Evolutionary conservation across 2,797 vertebrate genomes (phyloP), one percentile per base, ranked within the genome.

Genomic region (Sebastes trivittatus): DNA sequence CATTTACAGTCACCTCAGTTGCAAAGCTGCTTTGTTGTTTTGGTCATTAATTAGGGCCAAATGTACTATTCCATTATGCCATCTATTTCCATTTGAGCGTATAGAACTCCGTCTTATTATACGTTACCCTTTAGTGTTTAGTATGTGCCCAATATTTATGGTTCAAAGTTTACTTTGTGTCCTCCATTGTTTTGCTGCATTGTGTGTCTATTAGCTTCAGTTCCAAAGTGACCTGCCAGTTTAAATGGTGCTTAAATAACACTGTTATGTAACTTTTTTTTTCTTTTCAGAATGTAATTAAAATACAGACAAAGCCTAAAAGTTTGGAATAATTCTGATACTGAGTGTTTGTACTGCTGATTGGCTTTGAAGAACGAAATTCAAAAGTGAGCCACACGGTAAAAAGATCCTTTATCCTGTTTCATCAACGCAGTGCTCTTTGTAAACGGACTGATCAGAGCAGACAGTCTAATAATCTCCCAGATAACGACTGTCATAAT

Each of bases 401-500:
- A 13, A 63, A 72, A 11, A 2, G 7, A 71, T 25, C 25, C 11
- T 3, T 70, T 16, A 5, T 72, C 29, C 8, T 34, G 52, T 60
- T 46, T 38, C 36, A 32, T 75, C 30, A 27, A n/a, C 9, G 16
- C 16, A 56, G 4, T 11, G 7, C 32, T 62, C 27, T 42, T 71
- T 49, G 56, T 55, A n/a, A 63, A 60, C 2, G 18, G 42, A 14
- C 68, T 38, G 73, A 82, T 86, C 38, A 32, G 46, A 79, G 75
- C 68, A 70, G 75, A 76, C 59, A 58, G 29, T 70, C 54, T 49
- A 49, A 65, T 77, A 74, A 78, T 75, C 49, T 72, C 36, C 2
- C 8, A 63, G 46, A 80, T 77, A 71, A 80, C 62, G 14, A 56
- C 60, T 61, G 76, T 69, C 76, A 55, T 11, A 5, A 49, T 73